These are phyloP conservation scores for Hexactinellida sp. DNA, from an alignment of 37 sponge, comb jelly and placozoan genomes.

Conservation along the genomic window DNA sequence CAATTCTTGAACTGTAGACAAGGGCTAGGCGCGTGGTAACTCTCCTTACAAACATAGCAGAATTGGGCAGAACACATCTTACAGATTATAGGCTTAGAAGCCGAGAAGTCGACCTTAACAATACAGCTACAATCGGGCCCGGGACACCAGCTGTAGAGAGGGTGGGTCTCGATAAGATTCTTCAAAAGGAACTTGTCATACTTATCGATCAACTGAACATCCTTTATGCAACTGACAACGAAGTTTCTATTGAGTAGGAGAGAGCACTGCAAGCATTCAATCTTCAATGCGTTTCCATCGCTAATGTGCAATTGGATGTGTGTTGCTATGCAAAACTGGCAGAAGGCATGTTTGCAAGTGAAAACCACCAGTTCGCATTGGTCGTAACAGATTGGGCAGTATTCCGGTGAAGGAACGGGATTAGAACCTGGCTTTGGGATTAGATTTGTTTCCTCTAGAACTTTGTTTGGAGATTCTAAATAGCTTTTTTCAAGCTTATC, in stretches of 20 bases:
- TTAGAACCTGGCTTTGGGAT: not conserved
- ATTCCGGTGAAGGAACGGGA: not conserved
- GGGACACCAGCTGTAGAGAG: constrained; percentile 65
- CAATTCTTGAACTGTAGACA: constrained; percentile 29
- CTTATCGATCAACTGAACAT: not conserved
- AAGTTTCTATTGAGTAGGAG: not conserved
- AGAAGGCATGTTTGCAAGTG: not conserved
- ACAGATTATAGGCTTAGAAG: not conserved
- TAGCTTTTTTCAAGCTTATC: not conserved
- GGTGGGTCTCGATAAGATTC: constrained; percentile 25
- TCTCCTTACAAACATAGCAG: not conserved
- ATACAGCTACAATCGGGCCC: constrained; percentile 47
- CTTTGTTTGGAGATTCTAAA: not conserved
- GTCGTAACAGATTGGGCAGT: not conserved
- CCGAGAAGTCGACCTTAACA: not conserved
- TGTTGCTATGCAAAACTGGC: not conserved
- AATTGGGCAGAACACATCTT: not conserved
- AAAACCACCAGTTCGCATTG: not conserved
- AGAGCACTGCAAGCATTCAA: not conserved
- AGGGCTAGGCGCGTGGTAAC: not conserved
- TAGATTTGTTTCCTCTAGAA: not conserved
- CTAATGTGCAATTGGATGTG: not conserved
- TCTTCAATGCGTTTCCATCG: not conserved
- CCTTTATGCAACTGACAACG: not conserved
- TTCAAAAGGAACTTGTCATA: constrained; percentile 1